phyloP scores from a whole-genome alignment of 2,888 invertebrate species.

The Melanostoma scalare region DNA sequence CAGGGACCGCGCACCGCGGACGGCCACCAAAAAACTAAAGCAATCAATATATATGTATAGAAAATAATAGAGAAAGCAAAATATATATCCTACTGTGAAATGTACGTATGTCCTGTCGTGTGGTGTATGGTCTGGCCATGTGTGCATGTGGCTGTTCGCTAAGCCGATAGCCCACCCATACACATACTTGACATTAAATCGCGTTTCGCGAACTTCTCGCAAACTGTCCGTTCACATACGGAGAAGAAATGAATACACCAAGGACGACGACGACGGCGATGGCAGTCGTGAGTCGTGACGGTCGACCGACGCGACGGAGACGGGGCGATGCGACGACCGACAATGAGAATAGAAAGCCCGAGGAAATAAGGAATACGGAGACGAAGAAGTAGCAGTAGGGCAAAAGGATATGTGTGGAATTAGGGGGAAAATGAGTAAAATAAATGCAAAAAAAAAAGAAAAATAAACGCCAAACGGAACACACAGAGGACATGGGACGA shows the following conservation, averaged over 20 bases:
- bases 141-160: conserved; percentile 67
- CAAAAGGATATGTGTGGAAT: conserved; percentile 58
- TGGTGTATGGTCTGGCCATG: conserved; percentile 39
- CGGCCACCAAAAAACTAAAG: conserved; percentile 70
- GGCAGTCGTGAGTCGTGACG: neutral
- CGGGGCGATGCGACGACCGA: conserved; percentile 7
- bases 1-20: conserved; percentile 37
- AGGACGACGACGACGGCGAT: conserved; percentile 47
- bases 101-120: conserved; percentile 55
- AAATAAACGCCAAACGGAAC: conserved; percentile 49
- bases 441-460: conserved; percentile 65
- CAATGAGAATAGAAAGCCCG: conserved; percentile 44
- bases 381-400: conserved; percentile 11
- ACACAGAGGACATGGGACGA: conserved; percentile 67
- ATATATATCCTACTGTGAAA: conserved; percentile 50
- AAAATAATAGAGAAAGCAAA: conserved; percentile 71
- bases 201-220: conserved; percentile 72
- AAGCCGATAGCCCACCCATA: conserved; percentile 72
- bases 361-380: conserved; percentile 62
- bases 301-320: neutral
- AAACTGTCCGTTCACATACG: conserved; percentile 73
- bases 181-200: conserved; percentile 72
- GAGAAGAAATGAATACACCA: conserved; percentile 69
- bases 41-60: conserved; percentile 69
- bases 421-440: conserved; percentile 72